Evolutionary conservation across 1,140 invertebrate genomes (phyloP), one percentile per base, ranked within the genome.

Genomic region (Tyrophagus putrescentiae): DNA sequence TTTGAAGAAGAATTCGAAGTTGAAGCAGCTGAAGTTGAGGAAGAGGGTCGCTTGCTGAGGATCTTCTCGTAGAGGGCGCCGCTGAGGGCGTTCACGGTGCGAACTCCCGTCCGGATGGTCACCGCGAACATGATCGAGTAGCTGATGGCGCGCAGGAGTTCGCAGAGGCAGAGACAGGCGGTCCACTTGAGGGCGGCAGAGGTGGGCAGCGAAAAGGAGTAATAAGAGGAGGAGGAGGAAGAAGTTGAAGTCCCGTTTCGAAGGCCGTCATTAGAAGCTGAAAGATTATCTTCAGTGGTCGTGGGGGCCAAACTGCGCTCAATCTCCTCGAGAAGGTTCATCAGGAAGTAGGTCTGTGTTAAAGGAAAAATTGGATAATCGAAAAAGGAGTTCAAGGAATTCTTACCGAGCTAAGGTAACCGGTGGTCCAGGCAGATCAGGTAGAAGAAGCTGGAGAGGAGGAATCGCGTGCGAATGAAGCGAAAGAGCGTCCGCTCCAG

Each of bases 21-120:
- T n/a, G n/a, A n/a, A n/a, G n/a, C n/a, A n/a, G n/a, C n/a, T n/a
- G n/a, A n/a, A n/a, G n/a, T n/a, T n/a, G n/a, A n/a, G n/a, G n/a
- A n/a, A n/a, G n/a, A n/a, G n/a, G n/a, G n/a, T n/a, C n/a, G 5
- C 5, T 25, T 54, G 60, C 73, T 71, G 36, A 83, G 70, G 11
- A 84, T 72, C 69, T 82, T 82, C 63, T 77, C 77, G 66, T 81
- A 84, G 13, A 84, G 65, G 16, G 84, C 63, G 52, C 76, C 75
- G 52, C 80, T 71, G 32, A 64, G 41, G 52, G 36, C 57, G n/a
- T 60, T 60, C 4, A 42, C 34, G 50, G 50, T 62, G 53, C 66
- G 9, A 28, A 65, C 57, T 29, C 59, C 68, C 63, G 69, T 72
- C 57, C 65, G 64, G 57, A 71, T 72, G 67, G 78, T 80, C 27